phyloP scores from a whole-genome alignment of 2,113 vertebrate genomes.

The Notothenia coriiceps region DNA sequence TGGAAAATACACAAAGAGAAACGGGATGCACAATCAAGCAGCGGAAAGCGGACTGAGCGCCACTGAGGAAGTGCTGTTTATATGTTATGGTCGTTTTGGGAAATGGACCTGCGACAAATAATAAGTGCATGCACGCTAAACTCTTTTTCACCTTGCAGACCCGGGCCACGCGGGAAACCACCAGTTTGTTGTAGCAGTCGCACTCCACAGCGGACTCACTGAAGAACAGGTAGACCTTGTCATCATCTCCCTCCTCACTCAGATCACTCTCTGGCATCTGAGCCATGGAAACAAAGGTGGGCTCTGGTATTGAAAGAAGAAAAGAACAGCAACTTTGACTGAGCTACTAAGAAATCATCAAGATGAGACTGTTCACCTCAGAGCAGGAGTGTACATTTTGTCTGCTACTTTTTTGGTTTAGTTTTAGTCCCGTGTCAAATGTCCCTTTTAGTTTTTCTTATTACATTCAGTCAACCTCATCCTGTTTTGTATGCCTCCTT shows the following conservation, averaged over 20 bases:
- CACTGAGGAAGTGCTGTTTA: constrained; percentile 6
- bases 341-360: background rate
- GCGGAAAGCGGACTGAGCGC: background rate
- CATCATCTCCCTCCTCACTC: constrained; percentile 79
- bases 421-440: no score
- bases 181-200: constrained; percentile 85
- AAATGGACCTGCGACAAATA: background rate
- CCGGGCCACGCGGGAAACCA: constrained; percentile 86
- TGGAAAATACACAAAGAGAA: constrained; percentile 19
- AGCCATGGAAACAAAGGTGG: constrained; percentile 86
- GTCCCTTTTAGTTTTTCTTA: no score
- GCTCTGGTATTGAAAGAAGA: constrained; percentile 76
- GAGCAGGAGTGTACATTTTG: no score
- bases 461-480: no score
- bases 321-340: background rate
- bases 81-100: background rate
- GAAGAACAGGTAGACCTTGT: constrained; percentile 91
- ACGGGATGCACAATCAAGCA: constrained; percentile 19
- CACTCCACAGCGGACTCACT: constrained; percentile 87
- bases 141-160: constrained; percentile 85
- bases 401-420: no score
- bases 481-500: no score
- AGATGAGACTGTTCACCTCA: background rate
- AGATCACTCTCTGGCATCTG: constrained; percentile 79
- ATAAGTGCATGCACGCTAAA: background rate